phyloP scores from a whole-genome alignment of 2,113 vertebrate species.

The Trogon surrucura region DNA sequence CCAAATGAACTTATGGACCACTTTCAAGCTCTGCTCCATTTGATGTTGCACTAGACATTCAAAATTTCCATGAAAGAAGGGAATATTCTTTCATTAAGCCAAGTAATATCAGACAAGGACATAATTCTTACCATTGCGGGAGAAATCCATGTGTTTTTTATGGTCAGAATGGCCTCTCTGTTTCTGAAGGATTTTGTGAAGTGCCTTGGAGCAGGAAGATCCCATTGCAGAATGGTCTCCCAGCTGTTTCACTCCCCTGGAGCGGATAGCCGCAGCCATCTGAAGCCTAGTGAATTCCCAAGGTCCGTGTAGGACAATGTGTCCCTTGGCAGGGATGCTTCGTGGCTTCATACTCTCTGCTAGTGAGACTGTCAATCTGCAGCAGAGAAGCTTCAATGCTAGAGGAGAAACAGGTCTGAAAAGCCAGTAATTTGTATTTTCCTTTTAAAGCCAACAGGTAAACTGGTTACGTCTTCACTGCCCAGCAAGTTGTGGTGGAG shows the following conservation, averaged over 20 bases:
- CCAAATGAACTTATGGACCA: background rate
- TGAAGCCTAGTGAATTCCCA: background rate
- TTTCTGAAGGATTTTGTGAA: background rate
- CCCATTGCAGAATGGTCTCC: background rate
- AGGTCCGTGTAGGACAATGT: fast-evolving
- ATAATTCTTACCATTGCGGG: background rate
- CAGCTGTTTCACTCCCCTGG: background rate
- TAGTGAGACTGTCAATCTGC: background rate
- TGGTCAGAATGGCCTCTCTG: background rate
- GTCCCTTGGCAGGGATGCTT: background rate
- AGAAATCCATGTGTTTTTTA: background rate
- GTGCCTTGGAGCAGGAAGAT: background rate
- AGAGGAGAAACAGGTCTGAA: background rate
- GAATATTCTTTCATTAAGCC: background rate
- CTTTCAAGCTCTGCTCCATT: background rate
- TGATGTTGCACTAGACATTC: background rate
- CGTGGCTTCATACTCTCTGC: background rate
- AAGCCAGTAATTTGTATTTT: background rate
- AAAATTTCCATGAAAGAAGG: background rate
- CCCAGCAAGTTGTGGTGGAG: fast-evolving
- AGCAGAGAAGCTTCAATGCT: background rate
- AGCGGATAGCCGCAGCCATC: background rate
- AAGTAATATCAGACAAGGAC: background rate
- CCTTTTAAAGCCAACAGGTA: background rate
- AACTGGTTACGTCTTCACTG: background rate